These are phyloP conservation scores for Chaetodon trifascialis DNA, from an alignment of 2,113 vertebrate genomes.

Conservation along the genomic window DNA sequence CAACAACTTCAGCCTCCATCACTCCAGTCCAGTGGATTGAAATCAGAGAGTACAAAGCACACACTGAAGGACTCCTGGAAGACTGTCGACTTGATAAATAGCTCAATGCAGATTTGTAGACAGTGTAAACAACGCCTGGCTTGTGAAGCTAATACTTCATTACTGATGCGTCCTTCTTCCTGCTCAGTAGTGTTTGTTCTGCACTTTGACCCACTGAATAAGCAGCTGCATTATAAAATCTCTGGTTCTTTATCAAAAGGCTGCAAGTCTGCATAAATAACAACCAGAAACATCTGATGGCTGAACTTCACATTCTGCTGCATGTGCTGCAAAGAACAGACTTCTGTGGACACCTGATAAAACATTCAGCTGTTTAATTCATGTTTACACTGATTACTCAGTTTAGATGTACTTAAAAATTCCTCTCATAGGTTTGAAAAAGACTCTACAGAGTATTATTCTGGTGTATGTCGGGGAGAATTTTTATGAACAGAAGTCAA, in stretches of 20 bases:
- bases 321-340: no score
- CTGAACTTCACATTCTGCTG: background rate
- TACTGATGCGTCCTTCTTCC: background rate
- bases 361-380: background rate
- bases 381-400: no score
- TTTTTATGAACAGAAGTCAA: background rate
- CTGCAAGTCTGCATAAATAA: background rate
- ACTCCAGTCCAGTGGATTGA: no score
- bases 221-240: background rate
- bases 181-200: background rate
- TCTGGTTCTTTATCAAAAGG: background rate
- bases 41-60: background rate
- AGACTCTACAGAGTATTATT: no score
- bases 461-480: no score
- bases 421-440: no score
- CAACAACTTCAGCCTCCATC: no score
- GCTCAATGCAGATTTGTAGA: background rate
- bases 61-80: background rate
- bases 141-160: background rate
- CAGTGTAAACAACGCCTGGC: background rate
- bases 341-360: background rate
- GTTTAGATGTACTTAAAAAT: no score
- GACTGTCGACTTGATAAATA: background rate
- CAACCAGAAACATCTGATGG: background rate
- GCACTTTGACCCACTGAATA: background rate